Evolutionary conservation across 1,140 invertebrate species (phyloP).

Genomic region (Ganaspis sp.): DNA sequence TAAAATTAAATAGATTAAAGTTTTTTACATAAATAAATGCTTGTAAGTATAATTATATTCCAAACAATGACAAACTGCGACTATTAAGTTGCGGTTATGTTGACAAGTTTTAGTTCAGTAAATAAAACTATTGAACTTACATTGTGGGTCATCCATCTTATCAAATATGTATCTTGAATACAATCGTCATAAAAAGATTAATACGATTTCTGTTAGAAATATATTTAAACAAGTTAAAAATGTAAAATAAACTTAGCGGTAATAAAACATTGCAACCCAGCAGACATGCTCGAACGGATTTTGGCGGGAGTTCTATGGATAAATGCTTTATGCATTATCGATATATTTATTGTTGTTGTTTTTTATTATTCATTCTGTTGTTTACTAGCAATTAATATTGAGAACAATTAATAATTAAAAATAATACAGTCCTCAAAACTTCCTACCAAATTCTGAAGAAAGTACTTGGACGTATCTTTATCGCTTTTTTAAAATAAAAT

Average conservation of each 20-base stretch:
- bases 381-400: too few relatives aligned
- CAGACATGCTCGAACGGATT: slow-evolving; percentile 33
- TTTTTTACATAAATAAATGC: neutral
- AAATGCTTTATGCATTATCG: too few relatives aligned
- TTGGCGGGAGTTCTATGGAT: too few relatives aligned
- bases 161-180: neutral
- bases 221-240: slow-evolving; percentile 60
- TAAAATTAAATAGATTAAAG: neutral
- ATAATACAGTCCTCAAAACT: too few relatives aligned
- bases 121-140: slow-evolving; percentile 1
- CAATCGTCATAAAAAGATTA: neutral
- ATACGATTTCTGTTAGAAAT: slow-evolving; percentile 35
- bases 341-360: too few relatives aligned
- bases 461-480: too few relatives aligned
- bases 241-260: neutral
- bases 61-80: neutral
- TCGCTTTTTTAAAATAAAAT: too few relatives aligned
- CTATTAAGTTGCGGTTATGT: neutral
- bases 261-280: slow-evolving; percentile 20
- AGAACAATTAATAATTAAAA: too few relatives aligned
- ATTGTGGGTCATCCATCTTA: neutral
- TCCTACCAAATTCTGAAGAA: too few relatives aligned
- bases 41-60: neutral
- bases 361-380: too few relatives aligned
- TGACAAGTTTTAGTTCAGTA: neutral